Evolutionary conservation across 2,888 invertebrate species (phyloP).

Genomic region (Oligia latruncula): DNA sequence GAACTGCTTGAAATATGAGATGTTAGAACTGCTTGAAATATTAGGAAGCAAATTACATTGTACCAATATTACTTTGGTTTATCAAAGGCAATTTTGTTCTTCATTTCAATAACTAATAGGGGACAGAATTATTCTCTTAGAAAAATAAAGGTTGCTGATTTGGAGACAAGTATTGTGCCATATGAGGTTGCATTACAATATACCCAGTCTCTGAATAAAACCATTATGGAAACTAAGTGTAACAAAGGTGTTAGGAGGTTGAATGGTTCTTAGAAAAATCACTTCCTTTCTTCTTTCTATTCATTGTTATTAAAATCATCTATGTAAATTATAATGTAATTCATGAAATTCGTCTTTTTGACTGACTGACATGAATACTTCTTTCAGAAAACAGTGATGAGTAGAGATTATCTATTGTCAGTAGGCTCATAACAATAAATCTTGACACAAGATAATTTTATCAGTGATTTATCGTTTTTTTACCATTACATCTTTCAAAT

Average conservation of each 20-base stretch:
- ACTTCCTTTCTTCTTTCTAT: constrained; percentile 16
- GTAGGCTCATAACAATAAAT: constrained; percentile 48
- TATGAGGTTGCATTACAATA: too few species aligned
- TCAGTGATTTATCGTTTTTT: constrained; percentile 68
- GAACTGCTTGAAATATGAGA: background rate
- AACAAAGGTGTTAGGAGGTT: background rate
- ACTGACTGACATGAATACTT: constrained; percentile 25
- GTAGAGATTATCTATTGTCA: constrained; percentile 47
- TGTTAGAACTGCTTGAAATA: background rate
- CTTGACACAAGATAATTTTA: constrained; percentile 65
- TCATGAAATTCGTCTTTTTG: constrained; percentile 28
- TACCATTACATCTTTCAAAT: constrained; percentile 26
- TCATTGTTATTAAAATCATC: constrained; percentile 41
- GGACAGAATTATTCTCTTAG: background rate
- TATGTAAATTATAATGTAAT: constrained; percentile 10
- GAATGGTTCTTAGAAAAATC: constrained; percentile 5
- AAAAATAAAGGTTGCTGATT: background rate
- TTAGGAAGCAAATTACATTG: background rate
- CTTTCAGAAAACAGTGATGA: constrained; percentile 23
- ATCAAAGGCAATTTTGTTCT: background rate
- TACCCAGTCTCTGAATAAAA: background rate
- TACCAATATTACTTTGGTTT: background rate
- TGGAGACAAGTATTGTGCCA: background rate
- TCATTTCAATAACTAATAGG: background rate
- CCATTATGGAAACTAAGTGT: background rate